A percentile compares a stretch with the other conserved stretches of the same genome.
phyloP scores from a whole-genome alignment of 2,888 invertebrate species.

The Pollenia amentaria region DNA sequence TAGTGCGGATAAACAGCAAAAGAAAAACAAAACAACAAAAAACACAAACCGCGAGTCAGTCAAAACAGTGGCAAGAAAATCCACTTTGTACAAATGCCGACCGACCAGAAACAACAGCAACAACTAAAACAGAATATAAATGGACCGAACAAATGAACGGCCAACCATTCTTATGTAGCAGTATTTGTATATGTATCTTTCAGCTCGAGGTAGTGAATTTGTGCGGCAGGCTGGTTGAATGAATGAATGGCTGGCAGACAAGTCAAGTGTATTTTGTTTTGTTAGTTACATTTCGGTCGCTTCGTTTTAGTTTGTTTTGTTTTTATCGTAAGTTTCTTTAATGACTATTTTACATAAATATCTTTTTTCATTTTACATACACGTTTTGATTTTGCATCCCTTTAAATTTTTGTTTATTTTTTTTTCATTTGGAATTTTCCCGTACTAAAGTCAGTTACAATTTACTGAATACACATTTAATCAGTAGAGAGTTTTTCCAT shows the following conservation, averaged over 20 bases:
- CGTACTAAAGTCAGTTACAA: conserved; percentile 42
- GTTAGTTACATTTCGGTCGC: conserved; percentile 39
- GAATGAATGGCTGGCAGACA: conserved; percentile 25
- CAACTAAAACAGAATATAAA: neutral
- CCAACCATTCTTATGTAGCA: conserved; percentile 53
- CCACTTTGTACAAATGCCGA: conserved; percentile 69
- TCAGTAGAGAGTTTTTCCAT: conserved; percentile 46
- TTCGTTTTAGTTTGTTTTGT: conserved; percentile 66
- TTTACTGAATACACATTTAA: conserved; percentile 50
- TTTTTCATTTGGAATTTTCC: conserved; percentile 33
- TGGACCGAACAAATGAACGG: conserved; percentile 42
- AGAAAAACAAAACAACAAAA: conserved; percentile 35
- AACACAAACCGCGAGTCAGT: conserved; percentile 67
- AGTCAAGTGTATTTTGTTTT: conserved; percentile 67
- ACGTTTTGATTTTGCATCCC: conserved; percentile 67
- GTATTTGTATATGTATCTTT: conserved; percentile 9
- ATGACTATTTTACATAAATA: conserved; percentile 50
- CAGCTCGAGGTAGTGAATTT: conserved; percentile 14
- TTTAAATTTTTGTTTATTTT: conserved; percentile 43
- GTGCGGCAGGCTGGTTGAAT: conserved; percentile 31
- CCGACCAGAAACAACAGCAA: conserved; percentile 47
- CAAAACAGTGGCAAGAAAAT: conserved; percentile 71
- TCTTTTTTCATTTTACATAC: conserved; percentile 20
- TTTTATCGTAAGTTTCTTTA: conserved; percentile 71
- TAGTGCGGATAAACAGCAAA: conserved; percentile 46